These are phyloP conservation scores for Dynastes grantii DNA, from an alignment of 2,888 invertebrate genomes.

Conservation along the genomic window DNA sequence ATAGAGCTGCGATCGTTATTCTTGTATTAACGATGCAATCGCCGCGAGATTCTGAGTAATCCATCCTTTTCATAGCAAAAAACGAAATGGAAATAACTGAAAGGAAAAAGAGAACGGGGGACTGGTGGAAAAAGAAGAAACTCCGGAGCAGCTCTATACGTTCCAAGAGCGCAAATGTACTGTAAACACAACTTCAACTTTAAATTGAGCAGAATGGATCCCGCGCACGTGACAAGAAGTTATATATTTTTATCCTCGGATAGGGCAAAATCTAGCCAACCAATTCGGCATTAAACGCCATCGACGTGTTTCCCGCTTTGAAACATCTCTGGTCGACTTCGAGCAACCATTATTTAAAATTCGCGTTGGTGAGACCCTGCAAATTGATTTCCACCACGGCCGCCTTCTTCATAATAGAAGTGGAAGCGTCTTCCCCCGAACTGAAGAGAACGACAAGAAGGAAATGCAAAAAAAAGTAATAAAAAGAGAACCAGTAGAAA, in stretches of 20 bases:
- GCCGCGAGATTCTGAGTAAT: conserved; percentile 38
- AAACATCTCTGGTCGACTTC: conserved; percentile 60
- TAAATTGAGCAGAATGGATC: conserved; percentile 69
- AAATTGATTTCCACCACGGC: conserved; percentile 66
- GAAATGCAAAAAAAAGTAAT: background rate
- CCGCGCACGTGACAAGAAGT: conserved; percentile 69
- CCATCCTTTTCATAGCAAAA: too few relatives aligned
- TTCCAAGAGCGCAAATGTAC: conserved; percentile 65
- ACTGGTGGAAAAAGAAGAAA: conserved; percentile 39
- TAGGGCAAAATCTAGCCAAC: conserved; percentile 60
- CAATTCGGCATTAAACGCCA: conserved; percentile 54
- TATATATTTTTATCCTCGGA: conserved; percentile 68
- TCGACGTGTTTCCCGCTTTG: conserved; percentile 52
- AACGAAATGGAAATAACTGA: too few relatives aligned
- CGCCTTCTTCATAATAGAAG: background rate
- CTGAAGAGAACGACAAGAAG: background rate
- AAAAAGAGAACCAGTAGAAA: conserved; percentile 47
- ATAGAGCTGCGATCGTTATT: background rate
- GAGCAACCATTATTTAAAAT: conserved; percentile 68
- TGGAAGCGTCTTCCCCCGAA: background rate
- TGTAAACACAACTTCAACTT: conserved; percentile 69
- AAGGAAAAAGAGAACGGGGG: background rate
- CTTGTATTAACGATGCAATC: background rate
- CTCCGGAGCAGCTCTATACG: conserved; percentile 20
- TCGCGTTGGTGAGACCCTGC: conserved; percentile 67